A percentile compares a stretch with the other conserved stretches of the same genome.
These are phyloP conservation scores for Phyto melanocephala DNA, from an alignment of 2,888 invertebrate genomes.

Conservation along the genomic window DNA sequence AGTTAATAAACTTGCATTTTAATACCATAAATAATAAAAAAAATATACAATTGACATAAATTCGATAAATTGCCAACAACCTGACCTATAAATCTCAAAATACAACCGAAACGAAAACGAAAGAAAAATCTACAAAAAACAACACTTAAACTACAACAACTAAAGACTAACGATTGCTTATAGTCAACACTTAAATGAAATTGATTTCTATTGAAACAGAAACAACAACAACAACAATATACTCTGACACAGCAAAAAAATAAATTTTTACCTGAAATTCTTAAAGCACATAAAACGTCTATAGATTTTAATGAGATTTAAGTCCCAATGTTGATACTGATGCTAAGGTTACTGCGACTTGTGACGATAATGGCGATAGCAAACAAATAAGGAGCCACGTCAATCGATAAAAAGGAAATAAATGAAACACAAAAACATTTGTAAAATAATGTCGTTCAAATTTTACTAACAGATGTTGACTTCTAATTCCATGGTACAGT, in stretches of 20 bases:
- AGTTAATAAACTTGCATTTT: neutral
- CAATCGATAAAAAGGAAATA: constrained; percentile 16
- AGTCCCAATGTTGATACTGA: neutral
- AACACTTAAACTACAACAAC: neutral
- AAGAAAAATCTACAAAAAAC: neutral
- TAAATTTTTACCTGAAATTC: constrained; percentile 41
- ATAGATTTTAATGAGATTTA: neutral
- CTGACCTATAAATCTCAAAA: constrained; percentile 47
- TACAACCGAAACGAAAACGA: neutral
- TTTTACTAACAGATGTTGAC: constrained; percentile 39
- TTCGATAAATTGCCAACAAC: constrained; percentile 34
- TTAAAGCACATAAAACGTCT: neutral
- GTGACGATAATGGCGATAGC: neutral
- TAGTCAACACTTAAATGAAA: constrained; percentile 42
- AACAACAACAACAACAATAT: neutral
- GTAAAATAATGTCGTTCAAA: constrained; percentile 30
- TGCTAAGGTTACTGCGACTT: neutral
- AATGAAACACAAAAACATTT: neutral
- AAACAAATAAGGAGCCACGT: neutral
- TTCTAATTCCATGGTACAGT: constrained; percentile 20
- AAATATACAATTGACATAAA: constrained; percentile 34
- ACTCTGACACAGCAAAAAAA: neutral
- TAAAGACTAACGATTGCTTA: constrained; percentile 8
- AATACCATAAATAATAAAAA: constrained; percentile 1
- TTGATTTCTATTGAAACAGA: constrained; percentile 29